Base-by-base conservation (phyloP, 2,113 vertebrate genomes). In the Mugil cephalus region DNA sequence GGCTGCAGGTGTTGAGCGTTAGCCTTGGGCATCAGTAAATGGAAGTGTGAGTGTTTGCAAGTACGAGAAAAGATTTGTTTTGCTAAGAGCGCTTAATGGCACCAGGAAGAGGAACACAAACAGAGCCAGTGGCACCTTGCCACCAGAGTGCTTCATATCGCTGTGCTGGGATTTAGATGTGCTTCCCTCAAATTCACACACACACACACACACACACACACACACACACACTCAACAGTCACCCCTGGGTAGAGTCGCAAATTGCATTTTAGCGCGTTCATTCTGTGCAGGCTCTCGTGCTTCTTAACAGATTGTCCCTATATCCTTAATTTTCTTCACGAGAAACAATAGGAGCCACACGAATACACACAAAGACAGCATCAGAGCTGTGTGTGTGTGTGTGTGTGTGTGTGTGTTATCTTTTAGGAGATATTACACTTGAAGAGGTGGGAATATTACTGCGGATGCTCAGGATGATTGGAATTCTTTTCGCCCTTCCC, bases 1-100 rank as follows among this genome's bases (percentile, higher is more conserved):
- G 46, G 45, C 40, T 77, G 72, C 79, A 84, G 82, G 75, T 87
- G 82, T 56, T 8, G 35, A 55, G 34, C 7, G 50, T 39, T 58
- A 50, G 68, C 69, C 61, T 70, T 58, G 48, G 54, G 69, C 38
- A n/a, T 4, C 54, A 53, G 45, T 18, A 59, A 80, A 75, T 56
- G 34, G 45, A 73, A 76, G 47, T 30, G 19, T 35, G 63, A 77
- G 46, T 45, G 75, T 53, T 75, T 18, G 19, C 68, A 34, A 36
- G 68, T 17, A 74, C 76, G 79, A 79, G 68, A 69, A 53, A 67
- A 62, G 56, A 82, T 75, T 73, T 70, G 52, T 66, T 85, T 77
- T 34, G 78, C 63, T 74, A 71, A 83, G 82, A 52, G 73, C 40
- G 21, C 35, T 61, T 68, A 75, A 77, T 61, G 66, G 56, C 53